Percentiles rank a stretch among this genome's conserved stretches.
Conservation (phyloP, 2,113 vertebrate species). For the Terrapene triunguis region DNA sequence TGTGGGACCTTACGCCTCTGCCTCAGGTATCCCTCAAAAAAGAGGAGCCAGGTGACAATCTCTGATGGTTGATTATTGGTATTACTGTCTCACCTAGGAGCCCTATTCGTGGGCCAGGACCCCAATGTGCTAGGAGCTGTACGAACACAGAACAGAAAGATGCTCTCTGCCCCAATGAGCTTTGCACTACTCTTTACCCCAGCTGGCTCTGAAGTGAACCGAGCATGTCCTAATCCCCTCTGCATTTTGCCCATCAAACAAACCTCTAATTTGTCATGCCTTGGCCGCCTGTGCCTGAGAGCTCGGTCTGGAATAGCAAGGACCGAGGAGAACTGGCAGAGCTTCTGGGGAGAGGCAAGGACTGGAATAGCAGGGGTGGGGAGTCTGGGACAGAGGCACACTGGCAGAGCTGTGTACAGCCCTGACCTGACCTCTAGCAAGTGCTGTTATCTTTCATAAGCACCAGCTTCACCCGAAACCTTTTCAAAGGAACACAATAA, state of each 20-base stretch:
- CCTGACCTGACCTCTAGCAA: not conserved
- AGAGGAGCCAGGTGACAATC: not conserved
- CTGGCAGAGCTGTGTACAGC: not conserved
- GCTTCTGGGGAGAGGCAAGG: not conserved
- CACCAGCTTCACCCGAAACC: not conserved
- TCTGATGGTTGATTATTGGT: not conserved
- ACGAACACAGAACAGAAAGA: too few relatives aligned
- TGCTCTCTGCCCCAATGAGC: too few relatives aligned
- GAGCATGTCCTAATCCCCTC: too few relatives aligned
- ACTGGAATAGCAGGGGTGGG: not conserved
- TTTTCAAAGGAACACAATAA: not conserved
- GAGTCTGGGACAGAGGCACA: not conserved
- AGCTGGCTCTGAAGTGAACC: not conserved
- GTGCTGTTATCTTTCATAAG: not conserved
- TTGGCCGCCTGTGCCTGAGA: not conserved
- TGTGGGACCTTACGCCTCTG: not conserved
- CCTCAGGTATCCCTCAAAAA: not conserved
- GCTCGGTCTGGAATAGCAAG: not conserved
- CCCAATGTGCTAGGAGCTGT: too few relatives aligned
- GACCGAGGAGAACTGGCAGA: too few relatives aligned
- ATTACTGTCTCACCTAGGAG: not conserved
- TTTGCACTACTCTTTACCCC: not conserved
- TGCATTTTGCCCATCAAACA: not conserved
- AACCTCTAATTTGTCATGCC: not conserved
- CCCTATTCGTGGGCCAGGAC: too few relatives aligned